A percentile compares a stretch with the other conserved stretches of the same genome.
Conservation (phyloP, 2,113 vertebrate genomes). For the Otolemur garnettii region DNA sequence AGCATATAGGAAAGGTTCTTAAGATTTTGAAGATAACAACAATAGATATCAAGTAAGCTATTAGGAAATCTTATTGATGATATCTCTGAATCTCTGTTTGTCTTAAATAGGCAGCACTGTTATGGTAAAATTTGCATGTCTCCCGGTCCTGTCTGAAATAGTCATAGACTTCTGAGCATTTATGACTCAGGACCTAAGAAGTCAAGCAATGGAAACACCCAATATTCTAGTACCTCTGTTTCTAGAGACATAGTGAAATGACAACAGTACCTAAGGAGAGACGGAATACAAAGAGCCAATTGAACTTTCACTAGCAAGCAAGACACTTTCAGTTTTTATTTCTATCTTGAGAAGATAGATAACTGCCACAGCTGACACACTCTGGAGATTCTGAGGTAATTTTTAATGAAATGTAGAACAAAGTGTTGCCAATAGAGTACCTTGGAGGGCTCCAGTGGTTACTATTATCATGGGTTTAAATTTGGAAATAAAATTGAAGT, state of each 20-base stretch:
- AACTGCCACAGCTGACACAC: neutral
- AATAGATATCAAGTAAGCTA: neutral
- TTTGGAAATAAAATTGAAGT: constrained; percentile 43
- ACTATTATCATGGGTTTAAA: neutral
- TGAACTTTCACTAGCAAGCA: constrained; percentile 36
- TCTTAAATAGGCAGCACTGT: neutral
- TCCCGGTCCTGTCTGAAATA: neutral
- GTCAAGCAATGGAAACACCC: neutral
- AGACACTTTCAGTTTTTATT: neutral
- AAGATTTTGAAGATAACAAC: neutral
- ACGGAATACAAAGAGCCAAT: neutral
- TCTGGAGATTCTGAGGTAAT: neutral
- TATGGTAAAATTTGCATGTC: neutral
- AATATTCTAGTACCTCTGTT: neutral
- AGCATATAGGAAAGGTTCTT: neutral
- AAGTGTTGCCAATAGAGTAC: neutral
- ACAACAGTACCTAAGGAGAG: neutral
- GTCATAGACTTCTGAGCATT: neutral
- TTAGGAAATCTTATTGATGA: neutral
- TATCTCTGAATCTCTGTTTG: neutral
- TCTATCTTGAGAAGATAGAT: neutral
- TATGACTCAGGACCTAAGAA: neutral
- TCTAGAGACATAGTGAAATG: neutral
- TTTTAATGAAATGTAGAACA: constrained; percentile 38
- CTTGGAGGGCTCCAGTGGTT: neutral